Evolutionary conservation across 2,888 invertebrate species (phyloP).

Genomic region (Chalcosyrphus nemorum): DNA sequence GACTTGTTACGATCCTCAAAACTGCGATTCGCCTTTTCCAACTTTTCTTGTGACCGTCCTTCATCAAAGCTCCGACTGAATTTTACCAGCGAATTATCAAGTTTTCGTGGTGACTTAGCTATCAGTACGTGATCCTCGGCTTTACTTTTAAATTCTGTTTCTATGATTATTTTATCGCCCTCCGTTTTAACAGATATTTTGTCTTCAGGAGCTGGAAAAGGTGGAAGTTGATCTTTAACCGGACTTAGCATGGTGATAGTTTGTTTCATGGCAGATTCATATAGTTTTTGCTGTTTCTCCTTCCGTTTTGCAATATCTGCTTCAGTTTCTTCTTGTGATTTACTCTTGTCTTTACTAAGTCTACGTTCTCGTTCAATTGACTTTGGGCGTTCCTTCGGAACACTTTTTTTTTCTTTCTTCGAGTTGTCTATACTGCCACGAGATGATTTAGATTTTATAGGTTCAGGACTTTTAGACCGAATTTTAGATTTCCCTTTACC

Average conservation of each 20-base stretch:
- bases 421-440: conserved; percentile 81
- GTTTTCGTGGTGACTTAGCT: conserved; percentile 88
- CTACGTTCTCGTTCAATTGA: conserved; percentile 85
- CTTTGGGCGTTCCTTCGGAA: conserved; percentile 87
- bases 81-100: conserved; percentile 85
- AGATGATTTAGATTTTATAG: conserved; percentile 78
- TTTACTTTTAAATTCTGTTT: conserved; percentile 89
- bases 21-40: conserved; percentile 85
- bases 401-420: conserved; percentile 82
- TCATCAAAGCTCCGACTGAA: conserved; percentile 87
- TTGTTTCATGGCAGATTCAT: conserved; percentile 89
- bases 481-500: conserved; percentile 78
- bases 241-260: conserved; percentile 89
- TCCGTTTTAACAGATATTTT: conserved; percentile 88
- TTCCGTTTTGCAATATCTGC: conserved; percentile 87
- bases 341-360: conserved; percentile 84
- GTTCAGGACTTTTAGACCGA: conserved; percentile 77
- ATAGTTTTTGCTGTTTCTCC: conserved; percentile 89
- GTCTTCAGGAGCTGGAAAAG: conserved; percentile 88
- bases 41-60: conserved; percentile 83
- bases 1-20: conserved; percentile 86
- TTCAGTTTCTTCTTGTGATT: conserved; percentile 89
- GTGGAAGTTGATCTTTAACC: conserved; percentile 87
- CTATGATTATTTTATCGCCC: conserved; percentile 87
- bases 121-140: conserved; percentile 90